phyloP scores from a whole-genome alignment of 2,888 invertebrate genomes.

The Tachina lurida region DNA sequence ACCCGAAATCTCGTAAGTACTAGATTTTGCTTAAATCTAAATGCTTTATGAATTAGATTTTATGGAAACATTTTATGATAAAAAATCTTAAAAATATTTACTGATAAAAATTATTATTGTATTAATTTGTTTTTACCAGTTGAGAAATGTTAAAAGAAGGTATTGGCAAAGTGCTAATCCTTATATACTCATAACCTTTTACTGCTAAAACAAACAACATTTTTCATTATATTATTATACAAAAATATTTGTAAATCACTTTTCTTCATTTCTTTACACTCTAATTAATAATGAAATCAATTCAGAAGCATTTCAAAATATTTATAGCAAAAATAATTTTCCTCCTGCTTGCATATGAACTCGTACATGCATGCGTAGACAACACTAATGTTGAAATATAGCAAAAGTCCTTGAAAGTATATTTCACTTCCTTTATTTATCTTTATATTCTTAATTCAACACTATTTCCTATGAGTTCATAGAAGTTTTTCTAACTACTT shows the following conservation, averaged over 20 bases:
- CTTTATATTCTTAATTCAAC: not conserved
- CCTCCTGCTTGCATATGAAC: not conserved
- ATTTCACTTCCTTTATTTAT: constrained; percentile 68
- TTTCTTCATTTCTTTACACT: constrained; percentile 31
- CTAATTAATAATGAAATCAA: constrained; percentile 45
- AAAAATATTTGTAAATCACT: constrained; percentile 26
- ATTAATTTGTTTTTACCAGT: too few species aligned
- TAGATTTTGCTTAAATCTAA: too few species aligned
- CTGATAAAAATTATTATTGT: too few species aligned
- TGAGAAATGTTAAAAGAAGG: too few species aligned
- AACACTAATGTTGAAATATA: constrained; percentile 74
- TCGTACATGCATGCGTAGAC: constrained; percentile 1
- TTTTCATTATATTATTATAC: not conserved
- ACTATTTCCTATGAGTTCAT: constrained; percentile 47
- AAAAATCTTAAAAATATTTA: too few species aligned
- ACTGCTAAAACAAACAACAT: not conserved
- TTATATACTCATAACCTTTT: not conserved
- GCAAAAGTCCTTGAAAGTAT: constrained; percentile 77
- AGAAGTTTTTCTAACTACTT: constrained; percentile 28
- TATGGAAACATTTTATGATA: too few species aligned
- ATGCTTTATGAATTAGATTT: too few species aligned
- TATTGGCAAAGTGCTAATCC: too few species aligned
- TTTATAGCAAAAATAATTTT: constrained; percentile 2
- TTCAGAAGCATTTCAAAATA: constrained; percentile 33
- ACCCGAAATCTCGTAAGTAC: too few species aligned